phyloP scores from a whole-genome alignment of 2,888 invertebrate genomes.

The Ornithoptera priamus region DNA sequence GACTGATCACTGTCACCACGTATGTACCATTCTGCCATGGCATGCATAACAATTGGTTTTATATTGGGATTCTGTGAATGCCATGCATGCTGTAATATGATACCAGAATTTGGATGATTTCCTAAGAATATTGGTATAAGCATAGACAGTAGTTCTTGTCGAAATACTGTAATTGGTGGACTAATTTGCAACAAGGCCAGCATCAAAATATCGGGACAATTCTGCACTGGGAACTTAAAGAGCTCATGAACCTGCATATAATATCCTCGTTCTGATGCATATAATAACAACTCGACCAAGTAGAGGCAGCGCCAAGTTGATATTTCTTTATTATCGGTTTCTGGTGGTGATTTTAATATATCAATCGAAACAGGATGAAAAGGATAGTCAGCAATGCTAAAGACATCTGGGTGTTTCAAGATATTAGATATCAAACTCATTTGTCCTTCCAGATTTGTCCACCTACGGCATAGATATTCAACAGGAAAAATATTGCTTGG shows the following conservation, averaged over 20 bases:
- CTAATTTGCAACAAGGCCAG: constrained; percentile 93
- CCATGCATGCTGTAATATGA: constrained; percentile 98
- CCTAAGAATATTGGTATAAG: constrained; percentile 96
- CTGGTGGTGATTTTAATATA: constrained; percentile 95
- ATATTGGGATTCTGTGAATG: constrained; percentile 87
- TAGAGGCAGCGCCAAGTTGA: constrained; percentile 96
- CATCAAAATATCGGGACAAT: constrained; percentile 96
- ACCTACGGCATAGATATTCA: constrained; percentile 92
- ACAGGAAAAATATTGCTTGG: constrained; percentile 89
- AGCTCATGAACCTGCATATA: constrained; percentile 91
- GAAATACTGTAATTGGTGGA: constrained; percentile 86
- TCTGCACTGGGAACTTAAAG: constrained; percentile 94
- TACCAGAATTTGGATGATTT: constrained; percentile 97
- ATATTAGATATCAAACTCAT: constrained; percentile 93
- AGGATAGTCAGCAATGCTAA: constrained; percentile 95
- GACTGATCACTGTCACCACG: constrained; percentile 96
- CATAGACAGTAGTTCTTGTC: constrained; percentile 92
- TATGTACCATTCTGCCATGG: constrained; percentile 98
- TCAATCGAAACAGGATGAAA: constrained; percentile 93
- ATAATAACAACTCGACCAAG: constrained; percentile 92
- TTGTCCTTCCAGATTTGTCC: constrained; percentile 96
- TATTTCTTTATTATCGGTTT: constrained; percentile 96
- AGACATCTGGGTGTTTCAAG: constrained; percentile 94
- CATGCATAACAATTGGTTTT: constrained; percentile 93
- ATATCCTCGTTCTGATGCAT: constrained; percentile 92